Base-by-base conservation (phyloP, 2,113 vertebrate genomes). In the Ellobius talpinus region DNA sequence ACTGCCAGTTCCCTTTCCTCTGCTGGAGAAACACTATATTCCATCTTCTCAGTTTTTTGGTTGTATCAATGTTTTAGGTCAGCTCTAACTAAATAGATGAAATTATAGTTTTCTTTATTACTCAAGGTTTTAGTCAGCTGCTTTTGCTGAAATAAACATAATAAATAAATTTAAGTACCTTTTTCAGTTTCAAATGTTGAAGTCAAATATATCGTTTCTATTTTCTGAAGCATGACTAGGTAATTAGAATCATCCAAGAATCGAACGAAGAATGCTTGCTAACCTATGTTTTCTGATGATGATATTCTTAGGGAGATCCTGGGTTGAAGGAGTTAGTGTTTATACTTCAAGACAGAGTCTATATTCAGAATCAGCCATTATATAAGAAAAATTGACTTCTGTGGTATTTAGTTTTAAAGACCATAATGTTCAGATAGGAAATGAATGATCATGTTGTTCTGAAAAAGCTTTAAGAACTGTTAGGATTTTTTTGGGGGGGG, bases 161-260 rank as follows among this genome's bases (percentile, higher is more conserved):
- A 81, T 31, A 93, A 87, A 19, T 91, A 93, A 90, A 14, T 91
- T 88, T 72, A 52, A 87, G 31, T 90, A n/a, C 11, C 63, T 78
- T 89, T 31, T 61, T 33, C 77, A 68, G 26, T 87, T 87, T 87
- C n/a, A 92, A 61, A 65, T 89, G 16, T 89, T 45, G 65, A 95
- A 13, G 66, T 86, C 11, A 63, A 47, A 47, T 77, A 19, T 19
- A 61, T 82, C 26, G 16, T 7, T 96, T 82, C 14, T 81, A 33
- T 29, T 88, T 89, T 81, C 42, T 8, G 74, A 89, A 81, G 26
- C 33, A n/a, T 45, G 8, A 42, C n/a, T 70, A 47, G 45, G 17
- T 45, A 74, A 36, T 88, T 89, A 74, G 52, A 72, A 72, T n/a
- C 68, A 72, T 72, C 61, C 8, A 50, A 65, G 70, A 82, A 70